These are phyloP conservation scores for Drosophila ficusphila DNA, from an alignment of 1,140 invertebrate species.

Conservation along the genomic window DNA sequence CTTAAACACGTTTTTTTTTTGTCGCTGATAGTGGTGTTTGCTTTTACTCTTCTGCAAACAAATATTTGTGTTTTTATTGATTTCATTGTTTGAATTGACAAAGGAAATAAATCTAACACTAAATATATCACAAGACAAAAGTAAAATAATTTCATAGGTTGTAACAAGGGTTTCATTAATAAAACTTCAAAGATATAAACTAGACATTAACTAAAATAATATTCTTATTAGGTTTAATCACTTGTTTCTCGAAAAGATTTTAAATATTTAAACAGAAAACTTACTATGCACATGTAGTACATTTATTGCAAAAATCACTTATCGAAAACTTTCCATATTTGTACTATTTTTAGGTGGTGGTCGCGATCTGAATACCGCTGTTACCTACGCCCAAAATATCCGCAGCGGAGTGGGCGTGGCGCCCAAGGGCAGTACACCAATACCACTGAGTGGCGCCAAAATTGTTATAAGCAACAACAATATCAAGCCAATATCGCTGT, in stretches of 20 bases:
- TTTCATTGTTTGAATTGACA: no score
- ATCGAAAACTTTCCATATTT: background rate
- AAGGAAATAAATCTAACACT: no score
- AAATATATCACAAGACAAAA: no score
- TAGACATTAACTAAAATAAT: no score
- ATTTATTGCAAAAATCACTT: background rate
- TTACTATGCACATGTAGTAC: no score
- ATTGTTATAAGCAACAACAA: slow-evolving; percentile 47
- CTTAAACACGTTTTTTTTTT: background rate
- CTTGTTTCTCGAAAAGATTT: no score
- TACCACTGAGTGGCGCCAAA: slow-evolving; percentile 9
- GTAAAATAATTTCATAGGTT: no score
- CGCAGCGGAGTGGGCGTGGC: slow-evolving; percentile 57
- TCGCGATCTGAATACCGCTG: slow-evolving; percentile 91
- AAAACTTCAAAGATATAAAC: no score
- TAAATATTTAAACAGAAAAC: background rate
- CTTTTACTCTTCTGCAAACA: no score
- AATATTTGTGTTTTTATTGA: no score
- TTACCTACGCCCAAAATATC: slow-evolving; percentile 86
- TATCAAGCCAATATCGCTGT: slow-evolving; percentile 43
- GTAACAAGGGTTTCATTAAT: no score
- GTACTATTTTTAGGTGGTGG: slow-evolving; percentile 88
- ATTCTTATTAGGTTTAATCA: no score
- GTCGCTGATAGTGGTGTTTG: background rate
- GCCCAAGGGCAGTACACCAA: slow-evolving; percentile 13